A percentile compares a stretch with the other conserved stretches of the same genome.
phyloP scores from a whole-genome alignment of 2,113 vertebrate species.

The Calidris pugnax region DNA sequence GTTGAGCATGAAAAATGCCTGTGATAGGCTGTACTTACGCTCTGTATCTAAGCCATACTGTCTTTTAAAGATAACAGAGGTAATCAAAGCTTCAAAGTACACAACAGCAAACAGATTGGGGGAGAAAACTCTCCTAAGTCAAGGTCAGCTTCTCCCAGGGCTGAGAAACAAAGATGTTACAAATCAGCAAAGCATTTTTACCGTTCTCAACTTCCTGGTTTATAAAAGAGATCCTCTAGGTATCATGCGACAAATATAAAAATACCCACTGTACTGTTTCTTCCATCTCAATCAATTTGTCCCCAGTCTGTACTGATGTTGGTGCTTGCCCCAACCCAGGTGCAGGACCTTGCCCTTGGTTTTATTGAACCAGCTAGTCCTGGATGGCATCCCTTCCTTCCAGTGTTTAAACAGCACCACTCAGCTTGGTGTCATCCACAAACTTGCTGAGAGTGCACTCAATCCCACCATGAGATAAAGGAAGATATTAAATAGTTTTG shows the following conservation, averaged over 20 bases:
- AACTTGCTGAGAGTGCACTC: not conserved
- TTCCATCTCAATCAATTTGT: not conserved
- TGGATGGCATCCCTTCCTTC: not conserved
- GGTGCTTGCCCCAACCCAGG: not conserved
- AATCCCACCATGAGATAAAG: not conserved
- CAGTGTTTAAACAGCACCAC: accelerated
- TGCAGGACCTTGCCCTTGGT: not conserved
- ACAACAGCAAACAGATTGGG: not conserved
- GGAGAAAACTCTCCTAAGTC: not conserved
- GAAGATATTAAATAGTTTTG: not conserved
- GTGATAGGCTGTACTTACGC: not conserved
- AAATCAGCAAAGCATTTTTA: not conserved
- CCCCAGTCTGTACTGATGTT: not conserved
- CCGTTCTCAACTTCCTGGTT: not conserved
- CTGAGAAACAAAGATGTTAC: not conserved
- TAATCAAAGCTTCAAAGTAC: not conserved
- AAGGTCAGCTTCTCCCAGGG: not conserved
- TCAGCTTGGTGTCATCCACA: not conserved
- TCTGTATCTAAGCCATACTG: not conserved
- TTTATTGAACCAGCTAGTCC: not conserved
- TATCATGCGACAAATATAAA: not conserved
- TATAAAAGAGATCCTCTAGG: not conserved
- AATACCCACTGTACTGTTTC: not conserved
- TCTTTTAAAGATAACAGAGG: not conserved
- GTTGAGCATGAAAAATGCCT: not conserved